Percentiles rank a stretch among this genome's conserved stretches.
Conservation (phyloP, 2,113 vertebrate genomes). For the Phocoena phocoena region DNA sequence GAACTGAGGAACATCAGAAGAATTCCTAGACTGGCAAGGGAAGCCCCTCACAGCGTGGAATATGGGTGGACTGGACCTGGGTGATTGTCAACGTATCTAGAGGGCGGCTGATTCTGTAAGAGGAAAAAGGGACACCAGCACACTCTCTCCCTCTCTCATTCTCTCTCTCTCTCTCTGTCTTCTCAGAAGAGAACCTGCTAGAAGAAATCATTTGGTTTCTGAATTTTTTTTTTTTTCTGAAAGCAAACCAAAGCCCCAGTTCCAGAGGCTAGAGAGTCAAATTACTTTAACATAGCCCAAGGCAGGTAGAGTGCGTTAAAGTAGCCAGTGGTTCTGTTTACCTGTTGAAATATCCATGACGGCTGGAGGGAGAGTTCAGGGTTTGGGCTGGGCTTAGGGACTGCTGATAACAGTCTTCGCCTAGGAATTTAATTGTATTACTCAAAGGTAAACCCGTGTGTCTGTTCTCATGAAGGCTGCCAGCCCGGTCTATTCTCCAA, state of each 20-base stretch:
- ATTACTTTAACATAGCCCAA: conserved; percentile 13
- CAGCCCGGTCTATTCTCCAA: neutral
- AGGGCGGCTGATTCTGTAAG: neutral
- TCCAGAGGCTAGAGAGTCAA: conserved; percentile 12
- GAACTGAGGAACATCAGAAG: neutral
- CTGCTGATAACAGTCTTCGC: conserved; percentile 45
- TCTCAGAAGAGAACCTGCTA: neutral
- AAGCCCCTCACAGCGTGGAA: neutral
- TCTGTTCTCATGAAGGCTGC: neutral
- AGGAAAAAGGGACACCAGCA: too few relatives aligned
- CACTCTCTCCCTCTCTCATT: too few relatives aligned
- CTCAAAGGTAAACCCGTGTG: conserved; percentile 10
- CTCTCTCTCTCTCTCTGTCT: neutral
- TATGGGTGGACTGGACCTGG: neutral
- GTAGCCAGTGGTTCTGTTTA: neutral
- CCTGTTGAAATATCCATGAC: neutral
- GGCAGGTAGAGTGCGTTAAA: neutral
- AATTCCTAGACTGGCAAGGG: neutral
- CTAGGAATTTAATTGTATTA: conserved; percentile 57
- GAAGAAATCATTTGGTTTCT: conserved; percentile 1
- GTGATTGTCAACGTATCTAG: neutral
- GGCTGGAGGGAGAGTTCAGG: neutral
- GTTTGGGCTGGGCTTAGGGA: neutral
- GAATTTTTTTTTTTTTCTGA: neutral
- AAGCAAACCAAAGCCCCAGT: neutral